Evolutionary conservation across 2,888 invertebrate genomes (phyloP), one percentile per base, ranked within the genome.

Genomic region (Dorcus hopei): DNA sequence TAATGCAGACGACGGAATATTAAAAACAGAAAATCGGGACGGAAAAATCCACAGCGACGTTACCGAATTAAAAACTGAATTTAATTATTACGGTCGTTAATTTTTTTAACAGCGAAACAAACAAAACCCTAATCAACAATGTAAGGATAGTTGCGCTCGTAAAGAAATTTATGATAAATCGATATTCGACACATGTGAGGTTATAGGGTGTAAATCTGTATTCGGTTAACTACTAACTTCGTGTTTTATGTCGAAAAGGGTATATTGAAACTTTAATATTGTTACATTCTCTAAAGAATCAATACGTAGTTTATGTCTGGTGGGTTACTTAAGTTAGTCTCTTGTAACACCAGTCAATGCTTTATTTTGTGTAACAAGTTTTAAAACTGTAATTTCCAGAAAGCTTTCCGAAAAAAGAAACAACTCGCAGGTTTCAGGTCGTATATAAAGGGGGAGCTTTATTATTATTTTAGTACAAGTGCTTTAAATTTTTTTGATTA

Each of bases 111-210:
- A 26, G 38, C 23, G 5, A 42, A 42, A 42, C 42, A 42, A 45
- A 45, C 23, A 45, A 45, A 45, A 45, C 6, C 16, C 19, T 45
- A 45, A 45, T 9, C 16, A 11, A 45, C 19, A 19, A 45, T 33
- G 26, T 33, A 33, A 33, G 26, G 45, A 19, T 45, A 19, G 45
- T 19, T 16, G 14, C 40, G 33, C 23, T 48, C 52, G 52, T 57
- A 57, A 48, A 57, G 49, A 52, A 52, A 52, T 57, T 57, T 57
- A 57, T 52, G 45, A 51, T 23, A 23, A 47, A 57, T 57, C 51
- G 52, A 57, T 45, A 45, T 16, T 45, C 23, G 45, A 16, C 45
- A 11, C 45, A 45, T 45, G 45, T 19, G 45, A 23, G 9, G 16
- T 45, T 45, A 45, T 19, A 19, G 23, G 23, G 45, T 19, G 45